A percentile compares a stretch with the other conserved stretches of the same genome.
phyloP scores from a whole-genome alignment of 2,888 invertebrate species.

The Operophtera brumata region DNA sequence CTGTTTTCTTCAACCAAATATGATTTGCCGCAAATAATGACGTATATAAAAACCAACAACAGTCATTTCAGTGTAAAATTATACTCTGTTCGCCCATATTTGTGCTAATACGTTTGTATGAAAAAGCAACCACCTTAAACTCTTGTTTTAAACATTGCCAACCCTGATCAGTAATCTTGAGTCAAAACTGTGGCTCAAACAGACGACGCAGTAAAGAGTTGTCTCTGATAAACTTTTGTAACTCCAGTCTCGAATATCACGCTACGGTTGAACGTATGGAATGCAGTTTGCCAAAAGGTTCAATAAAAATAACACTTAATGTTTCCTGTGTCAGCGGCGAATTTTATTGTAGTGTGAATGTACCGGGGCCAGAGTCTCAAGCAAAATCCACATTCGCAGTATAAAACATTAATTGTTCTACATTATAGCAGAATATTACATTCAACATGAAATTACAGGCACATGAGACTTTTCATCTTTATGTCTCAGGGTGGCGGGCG shows the following conservation, averaged over 20 bases:
- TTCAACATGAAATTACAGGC: too few relatives aligned
- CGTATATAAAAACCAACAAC: too few relatives aligned
- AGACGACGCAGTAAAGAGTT: neutral
- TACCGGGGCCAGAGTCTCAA: conserved; percentile 57
- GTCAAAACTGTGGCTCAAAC: neutral
- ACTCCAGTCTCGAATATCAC: conserved; percentile 44
- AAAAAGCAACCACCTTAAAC: too few relatives aligned
- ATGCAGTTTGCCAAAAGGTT: conserved; percentile 70
- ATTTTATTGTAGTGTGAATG: conserved; percentile 73
- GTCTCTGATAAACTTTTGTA: conserved; percentile 10
- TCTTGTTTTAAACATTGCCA: too few relatives aligned
- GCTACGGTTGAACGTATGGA: conserved; percentile 51
- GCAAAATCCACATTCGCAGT: conserved; percentile 50
- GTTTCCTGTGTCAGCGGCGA: conserved; percentile 70
- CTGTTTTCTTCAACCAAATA: too few relatives aligned
- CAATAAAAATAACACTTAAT: conserved; percentile 74
- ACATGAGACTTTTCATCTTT: too few relatives aligned
- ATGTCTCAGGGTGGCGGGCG: too few relatives aligned
- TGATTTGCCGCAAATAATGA: too few relatives aligned
- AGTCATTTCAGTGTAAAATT: too few relatives aligned
- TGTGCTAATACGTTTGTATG: too few relatives aligned
- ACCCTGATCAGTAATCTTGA: neutral
- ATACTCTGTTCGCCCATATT: too few relatives aligned
- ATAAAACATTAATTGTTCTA: conserved; percentile 37
- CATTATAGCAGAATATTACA: too few relatives aligned